These are phyloP conservation scores for Pogonomyrmex californicus DNA, from an alignment of 1,140 invertebrate species.

Conservation along the genomic window DNA sequence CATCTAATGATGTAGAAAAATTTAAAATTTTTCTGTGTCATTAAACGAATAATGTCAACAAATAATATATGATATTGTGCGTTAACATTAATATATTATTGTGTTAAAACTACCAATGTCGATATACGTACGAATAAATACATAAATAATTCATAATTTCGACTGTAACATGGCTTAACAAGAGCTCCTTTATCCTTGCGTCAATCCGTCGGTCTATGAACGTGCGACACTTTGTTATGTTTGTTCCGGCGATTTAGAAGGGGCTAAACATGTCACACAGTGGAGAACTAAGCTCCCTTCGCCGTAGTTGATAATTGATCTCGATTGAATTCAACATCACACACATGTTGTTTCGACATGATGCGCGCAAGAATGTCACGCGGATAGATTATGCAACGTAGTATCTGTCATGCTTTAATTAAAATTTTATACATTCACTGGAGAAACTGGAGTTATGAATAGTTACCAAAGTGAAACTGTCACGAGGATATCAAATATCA, in stretches of 20 bases:
- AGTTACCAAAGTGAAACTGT: not conserved
- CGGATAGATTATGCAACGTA: constrained; percentile 44
- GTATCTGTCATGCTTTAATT: constrained; percentile 48
- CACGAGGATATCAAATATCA: constrained; percentile 4
- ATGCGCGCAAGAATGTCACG: constrained; percentile 42
- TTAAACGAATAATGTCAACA: not conserved
- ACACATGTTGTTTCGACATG: constrained; percentile 44
- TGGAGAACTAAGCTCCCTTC: constrained; percentile 49
- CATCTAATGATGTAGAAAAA: not conserved
- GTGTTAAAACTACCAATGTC: not conserved
- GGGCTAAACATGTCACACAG: constrained; percentile 56
- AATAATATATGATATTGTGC: not conserved
- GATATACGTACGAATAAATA: not conserved
- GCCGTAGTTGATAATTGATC: constrained; percentile 61
- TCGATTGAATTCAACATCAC: constrained; percentile 63
- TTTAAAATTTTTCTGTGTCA: not conserved
- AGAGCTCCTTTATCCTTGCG: constrained; percentile 49
- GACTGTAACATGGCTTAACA: constrained; percentile 22
- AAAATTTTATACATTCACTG: constrained; percentile 31
- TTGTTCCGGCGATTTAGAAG: constrained; percentile 57
- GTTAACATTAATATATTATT: not conserved
- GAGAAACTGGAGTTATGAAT: constrained; percentile 28
- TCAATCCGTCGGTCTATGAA: constrained; percentile 54
- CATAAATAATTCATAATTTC: constrained; percentile 43
- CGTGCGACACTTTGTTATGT: constrained; percentile 39